phyloP scores from a whole-genome alignment of 2,113 vertebrate genomes.

The Furnarius figulus region DNA sequence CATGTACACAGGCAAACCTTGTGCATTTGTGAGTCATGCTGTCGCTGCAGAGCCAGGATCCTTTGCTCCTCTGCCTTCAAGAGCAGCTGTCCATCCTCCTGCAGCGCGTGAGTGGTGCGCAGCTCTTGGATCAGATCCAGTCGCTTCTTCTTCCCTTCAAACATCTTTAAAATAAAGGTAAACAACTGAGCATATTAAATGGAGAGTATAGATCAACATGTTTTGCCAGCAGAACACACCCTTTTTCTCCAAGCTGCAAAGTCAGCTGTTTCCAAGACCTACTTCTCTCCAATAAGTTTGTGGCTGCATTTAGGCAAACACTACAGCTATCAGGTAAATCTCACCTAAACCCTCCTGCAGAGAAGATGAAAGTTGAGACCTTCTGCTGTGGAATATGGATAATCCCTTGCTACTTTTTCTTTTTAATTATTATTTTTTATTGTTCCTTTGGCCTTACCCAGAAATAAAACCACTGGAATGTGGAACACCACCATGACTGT shows the following conservation, averaged over 20 bases:
- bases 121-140: constrained; percentile 87
- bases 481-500: neutral
- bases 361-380: neutral
- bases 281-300: neutral
- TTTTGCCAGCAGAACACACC: neutral
- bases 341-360: neutral
- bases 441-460: neutral
- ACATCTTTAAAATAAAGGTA: constrained; percentile 80
- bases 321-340: neutral
- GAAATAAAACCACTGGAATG: neutral
- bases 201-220: neutral
- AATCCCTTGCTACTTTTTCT: neutral
- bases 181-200: neutral
- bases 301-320: neutral
- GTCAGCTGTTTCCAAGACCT: neutral
- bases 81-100: constrained; percentile 78
- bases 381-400: neutral
- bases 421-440: neutral
- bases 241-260: neutral
- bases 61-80: constrained; percentile 75
- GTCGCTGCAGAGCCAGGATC: constrained; percentile 74
- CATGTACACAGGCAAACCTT: constrained; percentile 73
- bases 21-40: constrained; percentile 70
- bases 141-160: constrained; percentile 84
- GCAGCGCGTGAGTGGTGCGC: constrained; percentile 81